phyloP scores from a whole-genome alignment of 2,888 invertebrate genomes.

The Chymomyza fuscimana region DNA sequence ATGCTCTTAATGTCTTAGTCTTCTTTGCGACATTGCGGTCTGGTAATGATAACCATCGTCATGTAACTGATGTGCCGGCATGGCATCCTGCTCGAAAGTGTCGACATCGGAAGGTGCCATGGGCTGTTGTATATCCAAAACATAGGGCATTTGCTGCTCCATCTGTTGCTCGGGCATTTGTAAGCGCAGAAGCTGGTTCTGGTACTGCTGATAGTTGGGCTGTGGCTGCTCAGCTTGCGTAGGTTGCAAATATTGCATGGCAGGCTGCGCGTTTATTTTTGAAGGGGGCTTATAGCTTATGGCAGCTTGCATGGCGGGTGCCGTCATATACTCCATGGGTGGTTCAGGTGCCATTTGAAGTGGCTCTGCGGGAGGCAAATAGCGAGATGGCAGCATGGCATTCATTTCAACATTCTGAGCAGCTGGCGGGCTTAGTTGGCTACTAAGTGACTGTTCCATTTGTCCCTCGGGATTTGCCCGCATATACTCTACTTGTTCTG shows the following conservation, averaged over 20 bases:
- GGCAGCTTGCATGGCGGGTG: slow-evolving; percentile 9
- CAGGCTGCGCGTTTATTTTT: slow-evolving; percentile 23
- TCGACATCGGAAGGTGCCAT: slow-evolving; percentile 59
- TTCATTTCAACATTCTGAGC: slow-evolving; percentile 17
- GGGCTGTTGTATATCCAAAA: slow-evolving; percentile 60
- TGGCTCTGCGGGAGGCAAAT: background rate
- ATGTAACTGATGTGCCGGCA: slow-evolving; percentile 61
- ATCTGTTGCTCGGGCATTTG: slow-evolving; percentile 35
- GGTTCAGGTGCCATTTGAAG: slow-evolving; percentile 9
- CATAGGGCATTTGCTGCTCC: slow-evolving; percentile 47
- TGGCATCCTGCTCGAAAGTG: slow-evolving; percentile 38
- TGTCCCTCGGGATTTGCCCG: slow-evolving; percentile 38
- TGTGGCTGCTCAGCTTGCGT: slow-evolving; percentile 29
- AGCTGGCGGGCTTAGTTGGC: slow-evolving; percentile 55
- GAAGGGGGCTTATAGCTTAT: background rate
- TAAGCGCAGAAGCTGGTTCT: slow-evolving; percentile 47
- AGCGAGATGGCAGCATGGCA: background rate
- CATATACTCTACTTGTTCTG: slow-evolving; percentile 70
- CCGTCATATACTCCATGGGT: slow-evolving; percentile 36
- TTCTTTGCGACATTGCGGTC: slow-evolving; percentile 49
- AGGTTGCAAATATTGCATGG: slow-evolving; percentile 53
- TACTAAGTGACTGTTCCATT: slow-evolving; percentile 59
- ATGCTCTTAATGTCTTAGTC: slow-evolving; percentile 51
- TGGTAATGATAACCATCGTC: slow-evolving; percentile 70
- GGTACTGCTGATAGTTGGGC: slow-evolving; percentile 60